Conservation (phyloP, 2,113 vertebrate species). For the Hyaena hyaena region DNA sequence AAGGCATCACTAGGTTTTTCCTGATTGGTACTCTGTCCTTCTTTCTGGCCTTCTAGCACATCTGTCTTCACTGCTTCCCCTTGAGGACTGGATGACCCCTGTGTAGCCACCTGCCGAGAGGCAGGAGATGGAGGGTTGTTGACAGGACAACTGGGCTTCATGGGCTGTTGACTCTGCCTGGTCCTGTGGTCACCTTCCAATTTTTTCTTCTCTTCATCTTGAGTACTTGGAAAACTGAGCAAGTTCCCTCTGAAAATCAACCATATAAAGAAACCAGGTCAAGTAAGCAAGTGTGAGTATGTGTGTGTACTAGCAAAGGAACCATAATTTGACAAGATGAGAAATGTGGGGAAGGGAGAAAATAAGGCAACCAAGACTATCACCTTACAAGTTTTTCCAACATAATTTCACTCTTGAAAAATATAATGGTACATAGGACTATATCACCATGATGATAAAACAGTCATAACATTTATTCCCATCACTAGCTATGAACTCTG, state of each 20-base stretch:
- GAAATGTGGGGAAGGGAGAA: neutral
- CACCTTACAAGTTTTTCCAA: neutral
- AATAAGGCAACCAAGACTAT: neutral
- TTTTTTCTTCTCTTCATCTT: conserved; percentile 74
- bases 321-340: neutral
- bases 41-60: conserved; percentile 44
- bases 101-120: conserved; percentile 56
- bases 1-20: conserved; percentile 67
- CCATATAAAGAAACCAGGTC: conserved; percentile 63
- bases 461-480: neutral
- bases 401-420: conserved; percentile 35
- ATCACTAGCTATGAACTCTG: neutral
- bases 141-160: conserved; percentile 74
- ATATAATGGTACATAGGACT: neutral
- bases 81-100: conserved; percentile 19
- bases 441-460: neutral
- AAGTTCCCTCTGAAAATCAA: conserved; percentile 86
- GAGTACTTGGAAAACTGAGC: conserved; percentile 83
- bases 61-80: conserved; percentile 75
- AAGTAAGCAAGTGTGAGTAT: neutral
- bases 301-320: neutral
- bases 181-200: conserved; percentile 51
- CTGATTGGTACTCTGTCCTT: conserved; percentile 41
- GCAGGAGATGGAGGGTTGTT: conserved; percentile 23
- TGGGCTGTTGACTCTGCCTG: conserved; percentile 68